Conservation (phyloP, 1,140 invertebrate species). For the Probaryconus sp. region DNA sequence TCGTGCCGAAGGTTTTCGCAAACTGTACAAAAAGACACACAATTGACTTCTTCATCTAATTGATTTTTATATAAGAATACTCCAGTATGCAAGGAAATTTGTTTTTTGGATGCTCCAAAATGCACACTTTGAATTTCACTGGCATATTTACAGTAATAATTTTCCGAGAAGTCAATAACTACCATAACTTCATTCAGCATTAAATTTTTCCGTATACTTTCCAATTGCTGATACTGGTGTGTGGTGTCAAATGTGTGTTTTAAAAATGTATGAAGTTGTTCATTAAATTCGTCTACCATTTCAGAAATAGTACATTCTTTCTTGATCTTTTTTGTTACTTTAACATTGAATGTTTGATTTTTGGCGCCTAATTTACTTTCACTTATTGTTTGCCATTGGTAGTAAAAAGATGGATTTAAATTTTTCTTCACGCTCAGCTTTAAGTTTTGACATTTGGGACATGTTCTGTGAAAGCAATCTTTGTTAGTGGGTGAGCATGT, state of each 20-base stretch:
- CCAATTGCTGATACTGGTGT: slow-evolving; percentile 22
- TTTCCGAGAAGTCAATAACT: slow-evolving; percentile 15
- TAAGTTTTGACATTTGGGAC: slow-evolving; percentile 16
- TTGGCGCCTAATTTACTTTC: slow-evolving; percentile 23
- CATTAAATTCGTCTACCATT: slow-evolving; percentile 19
- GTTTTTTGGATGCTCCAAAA: slow-evolving; percentile 7
- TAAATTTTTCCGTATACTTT: slow-evolving; percentile 9
- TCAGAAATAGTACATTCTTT: slow-evolving; percentile 26
- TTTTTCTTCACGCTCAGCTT: background rate
- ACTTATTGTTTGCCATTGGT: slow-evolving; percentile 14
- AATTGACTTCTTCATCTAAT: background rate
- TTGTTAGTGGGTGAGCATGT: slow-evolving; percentile 5
- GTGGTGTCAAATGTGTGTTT: slow-evolving; percentile 26
- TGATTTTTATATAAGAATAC: slow-evolving; percentile 12
- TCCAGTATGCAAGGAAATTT: slow-evolving; percentile 24
- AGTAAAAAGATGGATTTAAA: slow-evolving; percentile 19
- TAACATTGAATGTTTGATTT: slow-evolving; percentile 9
- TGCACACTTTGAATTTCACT: slow-evolving; percentile 7
- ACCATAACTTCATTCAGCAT: slow-evolving; percentile 1
- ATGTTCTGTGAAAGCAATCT: slow-evolving; percentile 23
- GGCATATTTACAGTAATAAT: slow-evolving; percentile 9
- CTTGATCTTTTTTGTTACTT: slow-evolving; percentile 30
- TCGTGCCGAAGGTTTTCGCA: slow-evolving; percentile 25
- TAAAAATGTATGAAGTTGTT: slow-evolving; percentile 4
- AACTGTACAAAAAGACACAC: slow-evolving; percentile 14